These are phyloP conservation scores for Eriosoma lanigerum DNA, from an alignment of 1,140 invertebrate species.

Conservation along the genomic window DNA sequence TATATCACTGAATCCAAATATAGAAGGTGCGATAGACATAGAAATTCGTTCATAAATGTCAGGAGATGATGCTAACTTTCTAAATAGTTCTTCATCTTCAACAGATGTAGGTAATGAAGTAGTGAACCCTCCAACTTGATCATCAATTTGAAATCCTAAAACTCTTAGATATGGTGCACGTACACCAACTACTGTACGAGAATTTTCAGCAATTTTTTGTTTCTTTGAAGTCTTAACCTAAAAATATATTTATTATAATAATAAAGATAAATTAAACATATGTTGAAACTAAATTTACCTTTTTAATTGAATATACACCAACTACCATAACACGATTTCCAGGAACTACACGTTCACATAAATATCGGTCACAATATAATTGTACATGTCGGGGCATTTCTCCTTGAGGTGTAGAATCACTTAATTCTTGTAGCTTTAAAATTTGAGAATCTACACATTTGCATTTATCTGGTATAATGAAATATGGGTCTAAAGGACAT, in stretches of 20 bases:
- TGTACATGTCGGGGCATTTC: conserved; percentile 97
- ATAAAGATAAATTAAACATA: not conserved
- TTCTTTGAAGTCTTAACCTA: conserved; percentile 33
- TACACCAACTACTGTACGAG: conserved; percentile 71
- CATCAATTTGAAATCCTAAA: conserved; percentile 86
- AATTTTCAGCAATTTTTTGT: conserved; percentile 33
- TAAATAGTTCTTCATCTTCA: conserved; percentile 91
- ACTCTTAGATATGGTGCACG: conserved; percentile 92
- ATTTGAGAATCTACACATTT: conserved; percentile 93
- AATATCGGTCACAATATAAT: conserved; percentile 90
- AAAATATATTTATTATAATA: conserved; percentile 2
- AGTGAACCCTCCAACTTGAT: conserved; percentile 74
- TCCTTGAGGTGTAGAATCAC: conserved; percentile 95
- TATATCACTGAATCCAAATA: conserved; percentile 92
- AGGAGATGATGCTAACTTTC: conserved; percentile 77
- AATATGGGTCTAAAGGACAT: conserved; percentile 97
- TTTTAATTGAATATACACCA: conserved; percentile 97
- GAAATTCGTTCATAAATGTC: conserved; percentile 90
- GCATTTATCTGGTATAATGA: conserved; percentile 97
- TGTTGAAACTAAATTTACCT: conserved; percentile 61
- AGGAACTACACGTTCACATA: conserved; percentile 94
- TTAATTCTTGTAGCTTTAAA: conserved; percentile 92
- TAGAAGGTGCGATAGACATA: conserved; percentile 93
- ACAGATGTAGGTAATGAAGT: conserved; percentile 64
- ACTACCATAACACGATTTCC: conserved; percentile 92